phyloP scores from a whole-genome alignment of 1,140 invertebrate genomes.

The Cheumatopsyche charites region DNA sequence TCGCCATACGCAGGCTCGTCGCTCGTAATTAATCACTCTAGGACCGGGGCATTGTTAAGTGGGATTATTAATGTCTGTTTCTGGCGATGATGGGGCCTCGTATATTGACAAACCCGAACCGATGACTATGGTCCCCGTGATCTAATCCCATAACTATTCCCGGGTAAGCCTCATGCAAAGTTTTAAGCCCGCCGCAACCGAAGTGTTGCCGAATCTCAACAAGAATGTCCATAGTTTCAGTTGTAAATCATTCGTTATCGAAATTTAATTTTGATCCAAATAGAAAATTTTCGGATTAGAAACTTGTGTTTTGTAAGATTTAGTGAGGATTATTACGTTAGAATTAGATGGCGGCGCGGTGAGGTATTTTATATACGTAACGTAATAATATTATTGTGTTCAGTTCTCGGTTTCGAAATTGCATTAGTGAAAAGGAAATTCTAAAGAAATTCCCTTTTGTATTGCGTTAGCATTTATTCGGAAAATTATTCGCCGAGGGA shows the following conservation, averaged over 20 bases:
- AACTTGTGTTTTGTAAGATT: constrained; percentile 2
- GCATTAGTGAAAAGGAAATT: no score
- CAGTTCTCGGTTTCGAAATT: no score
- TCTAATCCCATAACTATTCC: constrained; percentile 6
- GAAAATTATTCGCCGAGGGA: no score
- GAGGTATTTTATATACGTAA: no score
- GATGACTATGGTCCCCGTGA: not conserved
- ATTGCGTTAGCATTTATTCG: no score
- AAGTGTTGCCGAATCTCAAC: not conserved
- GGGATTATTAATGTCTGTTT: constrained; percentile 36
- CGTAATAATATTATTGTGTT: no score
- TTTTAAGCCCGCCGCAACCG: no score
- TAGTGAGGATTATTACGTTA: not conserved
- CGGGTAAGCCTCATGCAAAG: not conserved
- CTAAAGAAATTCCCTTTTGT: no score
- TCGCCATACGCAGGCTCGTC: not conserved
- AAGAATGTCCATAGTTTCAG: not conserved
- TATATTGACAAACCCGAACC: constrained; percentile 25
- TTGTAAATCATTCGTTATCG: not conserved
- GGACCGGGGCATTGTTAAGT: constrained; percentile 25
- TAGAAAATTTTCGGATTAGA: not conserved
- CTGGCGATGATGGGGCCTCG: constrained; percentile 29
- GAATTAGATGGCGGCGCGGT: no score
- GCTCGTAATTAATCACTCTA: constrained; percentile 25
- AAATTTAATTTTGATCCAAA: not conserved